These are phyloP conservation scores for Thalassoma bifasciatum DNA, from an alignment of 2,113 vertebrate genomes.

Conservation along the genomic window DNA sequence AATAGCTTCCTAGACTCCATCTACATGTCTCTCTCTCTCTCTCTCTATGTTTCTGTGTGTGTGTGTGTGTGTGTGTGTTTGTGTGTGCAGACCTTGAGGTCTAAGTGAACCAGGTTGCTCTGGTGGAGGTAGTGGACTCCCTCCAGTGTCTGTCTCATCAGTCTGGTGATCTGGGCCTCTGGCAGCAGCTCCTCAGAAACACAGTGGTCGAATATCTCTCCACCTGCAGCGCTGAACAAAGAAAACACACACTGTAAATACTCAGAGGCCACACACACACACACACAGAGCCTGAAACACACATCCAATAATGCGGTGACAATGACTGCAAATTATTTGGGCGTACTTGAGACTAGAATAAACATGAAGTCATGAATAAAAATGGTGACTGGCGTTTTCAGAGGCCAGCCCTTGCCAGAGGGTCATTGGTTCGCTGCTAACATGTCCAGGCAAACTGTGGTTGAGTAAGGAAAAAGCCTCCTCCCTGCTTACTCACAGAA, in stretches of 20 bases:
- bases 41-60: too few species aligned
- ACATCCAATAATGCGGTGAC: not conserved
- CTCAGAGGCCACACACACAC: too few species aligned
- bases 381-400: constrained; percentile 19
- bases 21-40: not conserved
- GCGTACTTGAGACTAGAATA: not conserved
- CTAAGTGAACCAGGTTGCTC: constrained; percentile 93
- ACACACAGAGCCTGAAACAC: not conserved
- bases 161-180: constrained; percentile 89
- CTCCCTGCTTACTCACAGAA: constrained; percentile 24
- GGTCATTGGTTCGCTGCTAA: not conserved
- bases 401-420: constrained; percentile 12
- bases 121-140: constrained; percentile 91
- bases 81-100: constrained; percentile 89
- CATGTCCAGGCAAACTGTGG: constrained; percentile 26
- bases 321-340: not conserved
- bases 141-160: constrained; percentile 93
- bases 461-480: constrained; percentile 17
- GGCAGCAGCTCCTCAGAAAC: constrained; percentile 89
- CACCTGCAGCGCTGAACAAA: constrained; percentile 90
- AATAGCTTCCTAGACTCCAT: constrained; percentile 3
- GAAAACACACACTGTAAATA: constrained; percentile 57
- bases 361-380: not conserved
- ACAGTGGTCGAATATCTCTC: constrained; percentile 96
- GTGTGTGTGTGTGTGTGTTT: not conserved